Evolutionary conservation across 2,888 invertebrate species (phyloP), one percentile per base, ranked within the genome.

Genomic region (Willowsia nigromaculata): DNA sequence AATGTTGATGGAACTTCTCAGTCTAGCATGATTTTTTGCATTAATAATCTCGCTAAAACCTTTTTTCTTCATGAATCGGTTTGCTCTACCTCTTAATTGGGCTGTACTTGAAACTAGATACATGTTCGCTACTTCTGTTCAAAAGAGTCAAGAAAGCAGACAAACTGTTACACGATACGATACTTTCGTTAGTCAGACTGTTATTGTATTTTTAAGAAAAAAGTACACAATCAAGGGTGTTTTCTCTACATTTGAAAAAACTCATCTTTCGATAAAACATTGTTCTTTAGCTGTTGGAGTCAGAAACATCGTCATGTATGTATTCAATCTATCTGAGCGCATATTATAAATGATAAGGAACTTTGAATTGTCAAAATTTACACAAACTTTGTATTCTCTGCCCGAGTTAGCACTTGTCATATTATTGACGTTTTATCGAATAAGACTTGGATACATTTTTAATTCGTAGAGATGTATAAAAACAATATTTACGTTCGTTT

Each of bases 41-140:
- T n/a, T 18, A 68, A 33, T 65, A 65, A 6, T 2, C 30, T 18
- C 47, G 37, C 33, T 80, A 59, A 59, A 56, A 56, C 59, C 7
- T 22, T 18, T 22, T 59, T 59, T 33, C 15, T 59, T 15, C 65
- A 30, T 33, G 65, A 9, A 59, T 15, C 11, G 9, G 25, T 53
- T 47, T 40, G 47, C 62, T 62, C 78, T 76, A 65, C 78, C 78
- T 50, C 78, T 85, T 85, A 85, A 85, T 85, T 78, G 65, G 85
- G 50, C 33, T 85, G 85, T 65, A 27, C 81, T 81, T 85, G 85
- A 78, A 85, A 85, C 65, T 27, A 53, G 65, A 85, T 85, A 65
- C 85, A 47, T 78, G 85, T 85, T 50, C 85, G 53, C 47, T 68
- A 37, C 84, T 30, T 27, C 53, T 50, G n/a, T 47, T 27, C n/a